Evolutionary conservation across 2,113 vertebrate genomes (phyloP).

Genomic region (Hystrix brachyura): DNA sequence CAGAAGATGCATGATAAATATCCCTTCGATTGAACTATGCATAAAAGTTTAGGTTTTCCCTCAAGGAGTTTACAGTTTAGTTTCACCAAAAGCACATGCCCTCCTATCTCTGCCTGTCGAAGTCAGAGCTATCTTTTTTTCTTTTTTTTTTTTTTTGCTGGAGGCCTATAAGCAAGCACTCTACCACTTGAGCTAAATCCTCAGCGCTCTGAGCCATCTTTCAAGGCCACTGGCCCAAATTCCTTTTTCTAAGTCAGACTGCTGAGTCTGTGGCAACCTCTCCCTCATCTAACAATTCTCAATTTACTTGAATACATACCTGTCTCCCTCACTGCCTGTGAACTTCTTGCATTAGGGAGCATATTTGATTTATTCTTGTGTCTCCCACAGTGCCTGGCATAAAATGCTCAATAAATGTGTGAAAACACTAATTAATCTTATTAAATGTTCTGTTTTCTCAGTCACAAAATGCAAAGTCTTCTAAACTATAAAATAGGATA

Average conservation of each 20-base stretch:
- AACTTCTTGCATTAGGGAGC: neutral
- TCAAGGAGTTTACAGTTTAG: neutral
- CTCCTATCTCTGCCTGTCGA: conserved; percentile 11
- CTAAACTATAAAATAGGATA: conserved; percentile 2
- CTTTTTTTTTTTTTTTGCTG: too few species aligned
- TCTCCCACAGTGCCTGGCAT: neutral
- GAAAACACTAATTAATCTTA: conserved; percentile 31
- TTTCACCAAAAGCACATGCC: neutral
- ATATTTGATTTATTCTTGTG: neutral
- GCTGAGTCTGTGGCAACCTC: neutral
- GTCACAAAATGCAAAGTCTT: neutral
- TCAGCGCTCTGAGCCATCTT: neutral
- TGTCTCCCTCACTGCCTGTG: neutral
- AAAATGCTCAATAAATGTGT: neutral
- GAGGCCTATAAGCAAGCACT: too few species aligned
- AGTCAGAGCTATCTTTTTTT: neutral
- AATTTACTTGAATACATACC: neutral
- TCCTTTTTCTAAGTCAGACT: conserved; percentile 13
- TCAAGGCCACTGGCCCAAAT: neutral
- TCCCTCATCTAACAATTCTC: neutral
- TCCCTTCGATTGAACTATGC: neutral
- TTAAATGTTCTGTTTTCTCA: conserved; percentile 44
- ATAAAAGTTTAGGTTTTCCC: neutral
- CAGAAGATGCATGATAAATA: neutral
- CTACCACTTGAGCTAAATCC: too few species aligned